These are phyloP conservation scores for Frankliniella intonsa DNA, from an alignment of 2,888 invertebrate species.

Conservation along the genomic window DNA sequence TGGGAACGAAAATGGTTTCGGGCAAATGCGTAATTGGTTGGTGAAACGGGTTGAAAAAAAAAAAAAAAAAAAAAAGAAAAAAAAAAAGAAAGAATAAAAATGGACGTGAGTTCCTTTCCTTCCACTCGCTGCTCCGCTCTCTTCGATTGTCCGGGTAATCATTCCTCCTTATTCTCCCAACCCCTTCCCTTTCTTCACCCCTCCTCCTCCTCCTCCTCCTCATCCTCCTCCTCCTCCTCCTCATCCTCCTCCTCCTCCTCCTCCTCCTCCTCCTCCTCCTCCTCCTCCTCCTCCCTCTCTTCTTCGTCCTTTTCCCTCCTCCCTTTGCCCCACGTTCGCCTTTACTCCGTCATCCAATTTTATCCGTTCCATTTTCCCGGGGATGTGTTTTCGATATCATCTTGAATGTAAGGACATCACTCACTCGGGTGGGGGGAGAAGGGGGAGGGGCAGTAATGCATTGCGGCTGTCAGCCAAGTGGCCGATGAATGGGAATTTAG, in stretches of 20 bases:
- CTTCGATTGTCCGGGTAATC: conserved; percentile 36
- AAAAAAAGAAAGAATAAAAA: too few relatives aligned
- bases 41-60: too few relatives aligned
- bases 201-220: conserved; percentile 31
- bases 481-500: conserved; percentile 20
- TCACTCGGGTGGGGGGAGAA: conserved; percentile 33
- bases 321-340: conserved; percentile 36
- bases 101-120: conserved; percentile 32
- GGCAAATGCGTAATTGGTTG: too few relatives aligned
- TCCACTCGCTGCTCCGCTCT: conserved; percentile 35
- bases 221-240: not conserved
- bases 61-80: too few relatives aligned
- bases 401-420: conserved; percentile 34
- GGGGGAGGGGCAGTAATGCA: conserved; percentile 31
- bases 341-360: conserved; percentile 34
- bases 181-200: conserved; percentile 35
- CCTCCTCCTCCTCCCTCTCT: conserved; percentile 35
- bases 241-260: not conserved
- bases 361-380: conserved; percentile 33
- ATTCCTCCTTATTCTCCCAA: conserved; percentile 34
- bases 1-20: too few relatives aligned
- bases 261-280: conserved; percentile 29
- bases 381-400: conserved; percentile 35
- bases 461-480: conserved; percentile 24
- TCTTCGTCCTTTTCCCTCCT: conserved; percentile 36